Evolutionary conservation across 2,888 invertebrate species (phyloP), one percentile per base, ranked within the genome.

Genomic region (Polylopha cassiicola): DNA sequence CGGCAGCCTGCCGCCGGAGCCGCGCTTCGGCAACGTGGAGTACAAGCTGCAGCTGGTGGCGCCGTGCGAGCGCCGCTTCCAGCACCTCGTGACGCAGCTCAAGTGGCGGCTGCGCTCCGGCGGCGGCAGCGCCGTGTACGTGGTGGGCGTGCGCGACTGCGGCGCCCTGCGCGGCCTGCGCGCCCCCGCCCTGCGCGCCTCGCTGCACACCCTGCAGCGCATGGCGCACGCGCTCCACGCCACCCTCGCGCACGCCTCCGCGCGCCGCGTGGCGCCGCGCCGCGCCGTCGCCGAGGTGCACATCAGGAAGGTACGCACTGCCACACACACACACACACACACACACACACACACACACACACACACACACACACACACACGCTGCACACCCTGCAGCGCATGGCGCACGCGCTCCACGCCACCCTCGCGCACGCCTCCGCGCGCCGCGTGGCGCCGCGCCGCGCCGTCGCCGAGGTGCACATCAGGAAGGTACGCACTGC

Each of bases 91-190:
- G 10, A 99, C 99, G 0, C 60, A 92, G 91, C 90, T 99, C 89
- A 99, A 99, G 86, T 99, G 99, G 99, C 89, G 99, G 0, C 87
- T 99, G 5, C 90, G 95, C 0, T 81, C 80, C 0, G 84, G 99
- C 15, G 95, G 97, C 51, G 99, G 99, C 0, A 95, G 97, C 73
- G 98, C 98, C 0, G 95, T 99, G 47, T 99, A 99, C 80, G 97
- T 98, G 76, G 94, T 99, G 31, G 99, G 99, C 0, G 96, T 97
- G 2, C 92, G 95, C 42, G 97, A 96, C 77, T 94, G 92, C 60
- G 98, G 98, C 0, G 89, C 92, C 33, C 84, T 98, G 52, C 89
- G 93, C 5, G 99, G 99, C 2, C 87, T 99, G 3, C 90, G 91
- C 0, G 90, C 91, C 37, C 86, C 89, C 5, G 97, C 97, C 38